Conservation (phyloP, 2,797 vertebrate species). For the Apodemus agrarius region DNA sequence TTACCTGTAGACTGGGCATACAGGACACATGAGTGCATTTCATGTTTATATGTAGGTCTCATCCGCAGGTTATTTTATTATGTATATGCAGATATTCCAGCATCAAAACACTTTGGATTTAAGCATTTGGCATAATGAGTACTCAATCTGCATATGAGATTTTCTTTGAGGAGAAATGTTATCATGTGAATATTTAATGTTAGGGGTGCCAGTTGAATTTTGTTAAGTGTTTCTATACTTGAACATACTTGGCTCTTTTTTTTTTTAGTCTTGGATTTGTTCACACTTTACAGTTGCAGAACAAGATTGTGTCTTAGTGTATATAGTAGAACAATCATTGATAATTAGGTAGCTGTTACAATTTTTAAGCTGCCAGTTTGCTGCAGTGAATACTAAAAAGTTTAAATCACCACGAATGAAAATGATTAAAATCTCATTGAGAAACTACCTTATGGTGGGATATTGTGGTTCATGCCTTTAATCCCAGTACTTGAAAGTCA, state of each 20-base stretch:
- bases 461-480: neutral
- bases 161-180: neutral
- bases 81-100: neutral
- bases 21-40: neutral
- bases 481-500: neutral
- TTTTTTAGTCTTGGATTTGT: constrained; percentile 28
- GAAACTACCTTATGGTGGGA: neutral
- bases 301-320: neutral
- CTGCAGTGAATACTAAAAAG: constrained; percentile 35
- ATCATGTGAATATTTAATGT: neutral
- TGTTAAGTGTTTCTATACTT: constrained; percentile 14
- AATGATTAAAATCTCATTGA: neutral
- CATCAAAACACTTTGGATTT: neutral
- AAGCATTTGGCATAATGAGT: neutral
- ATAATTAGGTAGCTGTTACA: neutral
- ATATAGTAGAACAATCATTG: neutral
- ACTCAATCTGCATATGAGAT: neutral
- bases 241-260: neutral
- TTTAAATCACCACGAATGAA: constrained; percentile 40
- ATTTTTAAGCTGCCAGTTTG: neutral
- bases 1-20: neutral
- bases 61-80: neutral
- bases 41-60: neutral
- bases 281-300: constrained; percentile 4
- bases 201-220: neutral